Conservation (phyloP, 35 echinoderm and acorn worm genomes). For the Diadema setosum region DNA sequence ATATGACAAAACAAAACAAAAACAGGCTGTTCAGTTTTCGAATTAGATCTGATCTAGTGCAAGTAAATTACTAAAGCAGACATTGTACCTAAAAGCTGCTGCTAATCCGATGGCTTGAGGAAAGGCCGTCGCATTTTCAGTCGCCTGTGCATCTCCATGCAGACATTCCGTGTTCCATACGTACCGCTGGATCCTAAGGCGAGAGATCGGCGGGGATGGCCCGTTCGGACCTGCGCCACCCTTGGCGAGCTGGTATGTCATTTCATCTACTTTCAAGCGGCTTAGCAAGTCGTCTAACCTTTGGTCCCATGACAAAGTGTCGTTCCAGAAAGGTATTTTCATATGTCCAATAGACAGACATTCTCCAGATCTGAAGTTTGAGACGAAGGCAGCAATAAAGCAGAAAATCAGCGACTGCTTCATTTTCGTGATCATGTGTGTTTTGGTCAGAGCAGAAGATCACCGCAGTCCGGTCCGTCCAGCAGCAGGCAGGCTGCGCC, state of each 20-base stretch:
- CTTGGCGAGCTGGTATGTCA: slow-evolving; percentile 69
- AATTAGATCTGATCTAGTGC: no score
- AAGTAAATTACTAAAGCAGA: no score
- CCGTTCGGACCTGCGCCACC: slow-evolving; percentile 80
- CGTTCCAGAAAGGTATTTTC: slow-evolving; percentile 75
- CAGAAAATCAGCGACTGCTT: no score
- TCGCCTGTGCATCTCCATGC: slow-evolving; percentile 64
- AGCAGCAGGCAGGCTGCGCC: no score
- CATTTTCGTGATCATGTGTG: no score
- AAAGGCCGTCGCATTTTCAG: slow-evolving; percentile 87
- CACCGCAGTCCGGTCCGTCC: no score
- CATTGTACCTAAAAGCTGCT: slow-evolving; percentile 93
- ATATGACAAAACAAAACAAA: no score
- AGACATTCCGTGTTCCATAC: slow-evolving; percentile 94
- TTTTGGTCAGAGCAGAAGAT: no score
- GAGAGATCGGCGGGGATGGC: slow-evolving; percentile 75
- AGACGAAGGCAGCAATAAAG: no score
- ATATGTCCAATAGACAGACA: no score
- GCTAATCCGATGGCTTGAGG: slow-evolving; percentile 85
- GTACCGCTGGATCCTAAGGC: slow-evolving; percentile 68
- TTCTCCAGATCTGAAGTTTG: no score
- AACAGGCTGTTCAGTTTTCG: no score
- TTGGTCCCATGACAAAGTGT: slow-evolving; percentile 83
- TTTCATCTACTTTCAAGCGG: slow-evolving; percentile 76
- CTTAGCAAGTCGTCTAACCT: slow-evolving; percentile 67